Evolutionary conservation across 2,797 vertebrate species (phyloP), one percentile per base, ranked within the genome.

Genomic region (Crax fasciolata): DNA sequence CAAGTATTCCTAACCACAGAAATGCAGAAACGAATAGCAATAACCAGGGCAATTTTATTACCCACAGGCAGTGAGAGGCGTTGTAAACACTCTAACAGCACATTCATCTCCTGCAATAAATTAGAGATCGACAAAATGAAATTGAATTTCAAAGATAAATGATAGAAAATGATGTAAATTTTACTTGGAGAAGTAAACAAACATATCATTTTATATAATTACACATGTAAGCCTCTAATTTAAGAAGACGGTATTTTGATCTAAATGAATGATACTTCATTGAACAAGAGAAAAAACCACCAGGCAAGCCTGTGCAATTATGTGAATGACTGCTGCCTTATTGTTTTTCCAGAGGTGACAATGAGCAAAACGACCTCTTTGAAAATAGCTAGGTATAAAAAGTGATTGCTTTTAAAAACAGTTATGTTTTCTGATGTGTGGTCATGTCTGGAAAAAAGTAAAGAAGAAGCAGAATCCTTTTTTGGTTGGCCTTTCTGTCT

Each of bases 121-220:
- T 95, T 96, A 94, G 93, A 67, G 84, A 95, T 82, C 49, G 91
- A 97, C 92, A 95, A 90, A 95, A 91, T 83, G 74, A 97, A 98
- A 98, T 66, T 92, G 94, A 95, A 95, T 96, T 95, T 96, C 94
- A 93, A 97, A 96, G 95, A 96, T 76, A 97, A 97, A 96, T 95
- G 94, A 97, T 46, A 94, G 96, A 94, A 94, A 89, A 92, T 39
- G 18, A 91, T 63, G 73, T 91, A 89, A 85, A 89, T 94, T 96
- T 96, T 94, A 96, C 70, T 96, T 75, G 62, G 71, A 95, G 96
- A 96, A 94, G 95, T 94, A 97, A 97, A 97, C 95, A 97, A 97
- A 97, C 97, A 97, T 96, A 97, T 97, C 91, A 97, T 97, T 97
- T 97, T 89, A 97, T 94, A 93, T 96, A 97, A 97, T 97, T 98